Evolutionary conservation across 2,113 vertebrate genomes (phyloP).

Genomic region (Athene noctua): DNA sequence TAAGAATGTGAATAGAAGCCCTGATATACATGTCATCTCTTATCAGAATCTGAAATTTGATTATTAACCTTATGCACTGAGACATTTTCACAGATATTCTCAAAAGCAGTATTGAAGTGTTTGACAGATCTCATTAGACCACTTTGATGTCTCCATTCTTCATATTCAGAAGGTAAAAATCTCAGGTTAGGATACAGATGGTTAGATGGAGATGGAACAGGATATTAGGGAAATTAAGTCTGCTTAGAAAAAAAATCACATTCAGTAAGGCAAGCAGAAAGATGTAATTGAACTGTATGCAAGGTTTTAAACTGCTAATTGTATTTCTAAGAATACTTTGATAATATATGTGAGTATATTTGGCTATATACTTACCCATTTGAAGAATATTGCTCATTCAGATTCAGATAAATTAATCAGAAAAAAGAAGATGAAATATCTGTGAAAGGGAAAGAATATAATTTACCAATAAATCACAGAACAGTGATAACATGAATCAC

Average conservation of each 20-base stretch:
- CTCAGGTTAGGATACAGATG: background rate
- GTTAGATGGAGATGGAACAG: background rate
- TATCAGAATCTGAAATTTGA: slow-evolving; percentile 6
- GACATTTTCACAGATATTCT: slow-evolving; percentile 7
- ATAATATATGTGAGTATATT: background rate
- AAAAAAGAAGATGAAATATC: slow-evolving; percentile 55
- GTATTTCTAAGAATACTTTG: slow-evolving; percentile 43
- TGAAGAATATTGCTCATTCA: slow-evolving; percentile 66
- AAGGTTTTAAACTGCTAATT: slow-evolving; percentile 57
- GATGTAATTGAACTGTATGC: background rate
- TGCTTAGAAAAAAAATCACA: slow-evolving; percentile 24
- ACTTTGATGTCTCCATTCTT: slow-evolving; percentile 41
- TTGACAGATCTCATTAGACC: slow-evolving; percentile 42
- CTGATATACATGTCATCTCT: slow-evolving; percentile 1
- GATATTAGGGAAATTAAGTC: background rate
- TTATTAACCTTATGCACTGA: background rate
- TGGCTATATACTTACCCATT: slow-evolving; percentile 27
- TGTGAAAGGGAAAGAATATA: slow-evolving; percentile 64
- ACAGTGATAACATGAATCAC: slow-evolving; percentile 63
- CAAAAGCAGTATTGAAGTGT: background rate
- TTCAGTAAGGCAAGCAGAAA: background rate
- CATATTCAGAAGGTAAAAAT: background rate
- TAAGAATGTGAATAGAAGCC: background rate
- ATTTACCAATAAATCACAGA: slow-evolving; percentile 70
- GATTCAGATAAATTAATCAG: slow-evolving; percentile 64